phyloP scores from a whole-genome alignment of 2,888 invertebrate species.

The Cremastinae sp. region DNA sequence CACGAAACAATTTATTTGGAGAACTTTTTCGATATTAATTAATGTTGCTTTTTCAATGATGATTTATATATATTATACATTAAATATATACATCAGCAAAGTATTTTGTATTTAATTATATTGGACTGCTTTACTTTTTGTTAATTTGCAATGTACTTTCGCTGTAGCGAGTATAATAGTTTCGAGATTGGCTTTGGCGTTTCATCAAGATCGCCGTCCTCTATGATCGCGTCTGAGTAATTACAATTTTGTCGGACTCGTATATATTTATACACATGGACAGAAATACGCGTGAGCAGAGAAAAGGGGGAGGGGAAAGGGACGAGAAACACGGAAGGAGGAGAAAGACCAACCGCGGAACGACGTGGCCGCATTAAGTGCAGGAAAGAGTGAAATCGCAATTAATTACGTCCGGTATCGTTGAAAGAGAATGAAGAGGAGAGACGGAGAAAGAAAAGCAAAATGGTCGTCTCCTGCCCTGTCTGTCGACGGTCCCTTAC shows the following conservation, averaged over 20 bases:
- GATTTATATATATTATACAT: too few relatives aligned
- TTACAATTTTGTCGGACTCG: constrained; percentile 74
- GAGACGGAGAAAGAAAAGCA: not conserved
- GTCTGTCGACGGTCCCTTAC: constrained; percentile 1
- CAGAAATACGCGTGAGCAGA: not conserved
- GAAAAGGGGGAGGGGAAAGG: not conserved
- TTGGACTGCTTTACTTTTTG: constrained; percentile 59
- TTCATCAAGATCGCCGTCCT: constrained; percentile 35
- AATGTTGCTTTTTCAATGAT: too few relatives aligned
- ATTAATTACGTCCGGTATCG: constrained; percentile 74
- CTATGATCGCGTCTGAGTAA: constrained; percentile 69
- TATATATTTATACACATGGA: constrained; percentile 34
- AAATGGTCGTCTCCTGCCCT: not conserved
- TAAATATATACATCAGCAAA: too few relatives aligned
- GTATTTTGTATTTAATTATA: too few relatives aligned
- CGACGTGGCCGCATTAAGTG: constrained; percentile 72
- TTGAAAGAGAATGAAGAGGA: constrained; percentile 7
- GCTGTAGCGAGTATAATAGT: constrained; percentile 11
- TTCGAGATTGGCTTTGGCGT: constrained; percentile 37
- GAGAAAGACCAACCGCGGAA: constrained; percentile 67
- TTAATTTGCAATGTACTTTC: too few relatives aligned
- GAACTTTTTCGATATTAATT: too few relatives aligned
- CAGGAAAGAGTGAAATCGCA: constrained; percentile 77
- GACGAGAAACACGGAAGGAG: constrained; percentile 8
- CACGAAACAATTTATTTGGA: too few relatives aligned